These are phyloP conservation scores for Metallyticus violacea DNA, from an alignment of 2,888 invertebrate genomes.

Conservation along the genomic window DNA sequence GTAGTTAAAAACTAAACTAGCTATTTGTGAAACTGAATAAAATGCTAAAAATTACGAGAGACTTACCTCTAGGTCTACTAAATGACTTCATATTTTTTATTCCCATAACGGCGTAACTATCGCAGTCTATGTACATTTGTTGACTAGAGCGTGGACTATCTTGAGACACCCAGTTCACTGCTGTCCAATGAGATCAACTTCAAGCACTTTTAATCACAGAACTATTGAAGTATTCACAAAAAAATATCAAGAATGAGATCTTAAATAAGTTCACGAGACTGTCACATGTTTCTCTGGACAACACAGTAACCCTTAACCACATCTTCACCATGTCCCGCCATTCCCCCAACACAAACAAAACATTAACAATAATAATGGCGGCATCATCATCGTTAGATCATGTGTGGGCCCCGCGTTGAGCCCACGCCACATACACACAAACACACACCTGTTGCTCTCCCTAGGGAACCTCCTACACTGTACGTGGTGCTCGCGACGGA, in stretches of 20 bases:
- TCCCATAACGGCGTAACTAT: constrained; percentile 67
- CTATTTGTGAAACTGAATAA: no score
- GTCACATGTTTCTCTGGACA: background rate
- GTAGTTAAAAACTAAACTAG: no score
- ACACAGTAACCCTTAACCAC: no score
- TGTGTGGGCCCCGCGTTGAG: background rate
- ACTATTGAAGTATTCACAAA: background rate
- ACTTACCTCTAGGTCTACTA: constrained; percentile 78
- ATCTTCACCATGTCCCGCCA: background rate
- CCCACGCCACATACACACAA: background rate
- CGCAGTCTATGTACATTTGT: constrained; percentile 35
- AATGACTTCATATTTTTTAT: constrained; percentile 85
- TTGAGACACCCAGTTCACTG: background rate
- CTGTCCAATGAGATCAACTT: background rate
- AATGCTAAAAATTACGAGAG: no score
- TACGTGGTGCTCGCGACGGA: background rate
- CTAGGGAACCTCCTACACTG: background rate
- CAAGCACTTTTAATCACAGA: background rate
- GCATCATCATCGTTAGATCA: no score
- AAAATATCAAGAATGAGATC: background rate
- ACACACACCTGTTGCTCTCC: background rate
- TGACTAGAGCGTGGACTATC: background rate
- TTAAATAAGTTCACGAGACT: background rate
- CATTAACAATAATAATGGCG: background rate
- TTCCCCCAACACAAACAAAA: background rate